Evolutionary conservation across 2,797 vertebrate genomes (phyloP).

Genomic region (Sebastes steindachneri): DNA sequence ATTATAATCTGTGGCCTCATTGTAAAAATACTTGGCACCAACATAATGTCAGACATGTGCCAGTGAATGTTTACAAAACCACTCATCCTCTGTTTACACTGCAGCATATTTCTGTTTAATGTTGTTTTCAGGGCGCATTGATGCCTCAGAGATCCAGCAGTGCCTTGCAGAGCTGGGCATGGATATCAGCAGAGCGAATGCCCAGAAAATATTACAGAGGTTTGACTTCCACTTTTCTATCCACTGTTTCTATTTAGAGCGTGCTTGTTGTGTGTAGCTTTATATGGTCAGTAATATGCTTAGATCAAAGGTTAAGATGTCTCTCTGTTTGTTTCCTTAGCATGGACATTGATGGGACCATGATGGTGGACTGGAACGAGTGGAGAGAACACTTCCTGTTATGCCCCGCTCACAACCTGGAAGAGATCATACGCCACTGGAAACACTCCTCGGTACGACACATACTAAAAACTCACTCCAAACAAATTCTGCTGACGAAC

Average conservation of each 20-base stretch:
- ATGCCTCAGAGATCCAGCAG: slow-evolving; percentile 92
- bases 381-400: slow-evolving; percentile 96
- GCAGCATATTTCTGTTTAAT: slow-evolving; percentile 41
- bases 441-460: slow-evolving; percentile 92
- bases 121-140: slow-evolving; percentile 87
- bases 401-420: slow-evolving; percentile 90
- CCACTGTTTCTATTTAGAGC: neutral
- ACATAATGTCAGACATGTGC: neutral
- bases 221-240: slow-evolving; percentile 44
- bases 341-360: slow-evolving; percentile 94
- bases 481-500: neutral
- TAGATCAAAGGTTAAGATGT: neutral
- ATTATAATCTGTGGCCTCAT: neutral
- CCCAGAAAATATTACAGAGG: slow-evolving; percentile 91
- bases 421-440: slow-evolving; percentile 94
- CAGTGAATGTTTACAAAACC: slow-evolving; percentile 7
- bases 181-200: slow-evolving; percentile 86
- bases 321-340: slow-evolving; percentile 71
- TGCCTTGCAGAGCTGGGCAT: slow-evolving; percentile 90
- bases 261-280: neutral
- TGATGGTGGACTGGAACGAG: slow-evolving; percentile 97
- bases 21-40: neutral
- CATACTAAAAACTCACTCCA: neutral
- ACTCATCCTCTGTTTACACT: slow-evolving; percentile 6
- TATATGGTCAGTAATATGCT: neutral